Evolutionary conservation across 64 coral and sea anemone genomes (phyloP), one percentile per base, ranked within the genome.

Genomic region (Montipora sp.): DNA sequence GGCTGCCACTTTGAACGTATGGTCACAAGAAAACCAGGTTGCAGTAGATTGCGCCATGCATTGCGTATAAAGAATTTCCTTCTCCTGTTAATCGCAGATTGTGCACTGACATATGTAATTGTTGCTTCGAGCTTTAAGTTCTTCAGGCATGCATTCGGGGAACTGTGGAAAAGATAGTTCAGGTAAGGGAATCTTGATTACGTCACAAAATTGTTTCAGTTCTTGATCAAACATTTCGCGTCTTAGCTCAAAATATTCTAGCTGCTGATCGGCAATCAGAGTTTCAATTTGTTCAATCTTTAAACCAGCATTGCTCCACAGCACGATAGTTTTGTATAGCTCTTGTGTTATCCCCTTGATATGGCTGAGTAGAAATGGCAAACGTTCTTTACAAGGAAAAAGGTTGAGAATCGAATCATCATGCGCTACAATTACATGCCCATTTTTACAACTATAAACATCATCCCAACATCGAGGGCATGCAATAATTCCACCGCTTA

Each of bases 1-100:
- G 20, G 76, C 67, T 16, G 92, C 92, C 16, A 94, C 92, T 63
- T 94, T 94, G 51, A 94, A 94, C n/a, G 85, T 94, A 16, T 94
- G 85, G 60, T 94, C 85, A 51, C 77, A 76, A 8, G 92, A 93
- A 72, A 93, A 75, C 84, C 92, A 93, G 68, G 51, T 36, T 90
- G 77, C 77, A 87, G 36, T 51, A 73, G 24, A 49, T 73, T 87
- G 27, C 49, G 83, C 59, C 83, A 87, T 87, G 47, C 67, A 49
- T 14, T 87, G 65, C 19, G 61, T 87, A 22, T 87, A 87, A 13
- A 87, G 66, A 18, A 73, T 51, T 87, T 87, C 83, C 2, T 87
- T 87, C 24, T 27, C 24, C 24, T 48, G 83, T 23, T 87, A 73
- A 87, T 27, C 44, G 14, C 73, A 66, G 8, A 87, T 73, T 46